Conservation (phyloP, 2,797 vertebrate species). For the Sebastes cheni region DNA sequence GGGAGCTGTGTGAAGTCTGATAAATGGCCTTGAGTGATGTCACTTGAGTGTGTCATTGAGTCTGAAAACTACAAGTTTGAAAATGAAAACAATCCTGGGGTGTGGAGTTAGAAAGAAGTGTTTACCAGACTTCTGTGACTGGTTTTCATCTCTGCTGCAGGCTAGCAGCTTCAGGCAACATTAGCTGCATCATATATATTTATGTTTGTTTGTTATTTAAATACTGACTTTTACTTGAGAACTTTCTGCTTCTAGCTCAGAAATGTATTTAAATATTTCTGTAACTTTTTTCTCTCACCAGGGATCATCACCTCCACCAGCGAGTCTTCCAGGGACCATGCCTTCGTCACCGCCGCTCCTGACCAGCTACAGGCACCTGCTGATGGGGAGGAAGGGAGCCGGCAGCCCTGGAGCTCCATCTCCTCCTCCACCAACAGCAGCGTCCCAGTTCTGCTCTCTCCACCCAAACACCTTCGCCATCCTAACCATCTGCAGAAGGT, state of each 20-base stretch:
- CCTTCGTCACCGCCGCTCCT: background rate
- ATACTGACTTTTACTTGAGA: background rate
- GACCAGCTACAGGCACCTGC: conserved; percentile 53
- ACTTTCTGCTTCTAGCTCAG: background rate
- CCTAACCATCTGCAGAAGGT: conserved; percentile 74
- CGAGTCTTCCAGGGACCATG: conserved; percentile 55
- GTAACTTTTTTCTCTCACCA: background rate
- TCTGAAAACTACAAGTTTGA: too few relatives aligned
- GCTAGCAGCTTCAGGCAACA: too few relatives aligned
- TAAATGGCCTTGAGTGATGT: too few relatives aligned
- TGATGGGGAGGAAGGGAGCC: conserved; percentile 76
- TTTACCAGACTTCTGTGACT: too few relatives aligned
- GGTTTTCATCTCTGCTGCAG: too few relatives aligned
- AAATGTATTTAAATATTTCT: background rate
- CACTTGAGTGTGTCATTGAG: too few relatives aligned
- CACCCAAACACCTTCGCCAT: conserved; percentile 53
- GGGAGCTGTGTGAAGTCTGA: too few relatives aligned
- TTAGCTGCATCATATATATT: background rate
- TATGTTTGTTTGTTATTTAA: background rate
- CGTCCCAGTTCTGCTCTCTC: conserved; percentile 54
- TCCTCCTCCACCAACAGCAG: conserved; percentile 48
- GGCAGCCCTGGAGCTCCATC: conserved; percentile 74
- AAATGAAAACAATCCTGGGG: too few relatives aligned
- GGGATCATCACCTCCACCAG: conserved; percentile 37
- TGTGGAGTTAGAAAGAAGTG: too few relatives aligned